Conservation (phyloP, 2,797 vertebrate genomes). For the Carcharodon carcharias region DNA sequence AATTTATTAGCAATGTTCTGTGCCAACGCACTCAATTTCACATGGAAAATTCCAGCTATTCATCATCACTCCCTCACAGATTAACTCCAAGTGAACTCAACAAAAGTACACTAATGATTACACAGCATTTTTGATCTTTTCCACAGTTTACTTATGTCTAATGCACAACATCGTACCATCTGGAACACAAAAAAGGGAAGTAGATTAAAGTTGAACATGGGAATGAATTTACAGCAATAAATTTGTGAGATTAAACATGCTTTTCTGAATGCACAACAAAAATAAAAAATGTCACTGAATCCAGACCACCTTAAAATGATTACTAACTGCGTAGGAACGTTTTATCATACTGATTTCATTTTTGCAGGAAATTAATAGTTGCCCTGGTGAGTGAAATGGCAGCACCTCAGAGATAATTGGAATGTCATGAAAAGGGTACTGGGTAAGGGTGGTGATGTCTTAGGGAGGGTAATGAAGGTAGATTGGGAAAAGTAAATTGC, state of each 20-base stretch:
- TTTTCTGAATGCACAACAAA: not conserved
- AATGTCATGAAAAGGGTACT: not conserved
- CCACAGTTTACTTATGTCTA: not conserved
- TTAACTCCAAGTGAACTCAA: slow-evolving; percentile 15
- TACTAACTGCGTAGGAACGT: not conserved
- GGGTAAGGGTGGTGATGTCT: not conserved
- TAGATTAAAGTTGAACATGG: not conserved
- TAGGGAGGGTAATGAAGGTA: not conserved
- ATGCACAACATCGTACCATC: not conserved
- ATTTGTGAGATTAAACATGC: not conserved
- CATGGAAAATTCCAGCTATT: slow-evolving; percentile 37
- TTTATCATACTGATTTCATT: not conserved
- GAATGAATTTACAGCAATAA: not conserved
- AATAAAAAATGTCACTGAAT: not conserved
- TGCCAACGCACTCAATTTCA: not conserved
- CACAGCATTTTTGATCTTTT: slow-evolving; percentile 19
- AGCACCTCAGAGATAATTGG: not conserved
- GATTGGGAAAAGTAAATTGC: not conserved
- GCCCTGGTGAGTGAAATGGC: not conserved
- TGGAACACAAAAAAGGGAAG: not conserved
- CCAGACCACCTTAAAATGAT: not conserved
- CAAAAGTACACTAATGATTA: slow-evolving; percentile 19
- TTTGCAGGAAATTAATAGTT: not conserved
- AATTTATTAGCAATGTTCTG: slow-evolving; percentile 20
- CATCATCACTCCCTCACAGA: slow-evolving; percentile 29